Evolutionary conservation across 92 coral and sea anemone species (phyloP), one percentile per base, ranked within the genome.

Genomic region (Epizoanthus stellaris): DNA sequence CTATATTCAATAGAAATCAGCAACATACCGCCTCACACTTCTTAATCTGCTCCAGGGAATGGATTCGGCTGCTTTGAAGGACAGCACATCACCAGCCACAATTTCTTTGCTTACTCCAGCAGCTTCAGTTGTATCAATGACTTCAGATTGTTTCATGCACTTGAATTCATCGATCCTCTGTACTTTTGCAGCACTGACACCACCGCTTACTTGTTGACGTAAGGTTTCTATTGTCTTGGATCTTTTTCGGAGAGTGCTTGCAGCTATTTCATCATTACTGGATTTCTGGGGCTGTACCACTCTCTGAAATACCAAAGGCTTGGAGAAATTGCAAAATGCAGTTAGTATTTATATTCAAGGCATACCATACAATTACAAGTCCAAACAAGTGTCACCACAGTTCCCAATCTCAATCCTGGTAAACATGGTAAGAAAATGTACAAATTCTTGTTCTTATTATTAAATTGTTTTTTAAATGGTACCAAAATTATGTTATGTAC

Each of bases 231-330:
- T 52, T 39, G 75, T 6, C 19, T 20, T 70, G 6, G 53, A 17
- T 11, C 75, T 67, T 16, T 38, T 70, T 20, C 53, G 16, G 53
- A 20, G 75, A 38, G 53, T 70, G 57, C 53, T 40, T 70, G 75
- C 56, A 4, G 75, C 42, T 21, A 39, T 20, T 10, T 52, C 53
- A 39, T 70, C 75, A 42, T 25, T 70, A 70, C 75, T 70, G 4
- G 75, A 52, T 20, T 70, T 70, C 19, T 70, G 75, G 21, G 75
- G 23, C 53, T 70, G 56, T 20, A 70, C 75, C 53, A 70, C 23
- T 70, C 75, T 70, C 7, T 70, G 75, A 70, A 14, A 70, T 30
- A 70, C 75, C 56, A 70, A 20, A 13, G 75, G 56, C 75, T 49
- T 49, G 54, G 54, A 13, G 54, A 7, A 49, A 49, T 5, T 49